Conservation (phyloP, 2,888 invertebrate genomes). For the Lepetodrilus schrolli region DNA sequence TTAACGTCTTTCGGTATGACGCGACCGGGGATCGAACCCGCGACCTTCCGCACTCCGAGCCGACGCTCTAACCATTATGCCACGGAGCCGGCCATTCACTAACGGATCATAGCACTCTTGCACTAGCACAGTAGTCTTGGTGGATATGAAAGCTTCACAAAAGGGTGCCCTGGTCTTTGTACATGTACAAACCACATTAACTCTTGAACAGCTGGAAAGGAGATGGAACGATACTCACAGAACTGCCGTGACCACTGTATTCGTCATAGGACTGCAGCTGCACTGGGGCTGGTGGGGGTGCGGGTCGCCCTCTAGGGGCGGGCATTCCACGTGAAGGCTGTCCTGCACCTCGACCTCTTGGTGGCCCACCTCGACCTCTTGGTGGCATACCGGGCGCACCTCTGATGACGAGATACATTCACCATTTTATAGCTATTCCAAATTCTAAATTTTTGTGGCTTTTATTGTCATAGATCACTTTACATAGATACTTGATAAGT, state of each 20-base stretch:
- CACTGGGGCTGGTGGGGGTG: slow-evolving; percentile 37
- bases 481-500: too few species aligned
- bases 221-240: not conserved
- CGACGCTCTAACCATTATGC: not conserved
- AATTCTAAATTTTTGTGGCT: not conserved
- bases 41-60: not conserved
- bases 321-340: slow-evolving; percentile 44
- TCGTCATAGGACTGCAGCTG: slow-evolving; percentile 38
- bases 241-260: slow-evolving; percentile 34
- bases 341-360: slow-evolving; percentile 31
- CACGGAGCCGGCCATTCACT: not conserved
- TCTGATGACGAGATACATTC: not conserved
- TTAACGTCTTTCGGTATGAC: too few species aligned
- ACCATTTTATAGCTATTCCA: not conserved
- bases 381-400: not conserved
- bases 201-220: too few species aligned
- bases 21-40: too few species aligned
- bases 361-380: not conserved
- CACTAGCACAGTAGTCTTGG: too few species aligned
- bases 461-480: too few species aligned
- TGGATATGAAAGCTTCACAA: too few species aligned
- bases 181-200: too few species aligned
- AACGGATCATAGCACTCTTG: too few species aligned
- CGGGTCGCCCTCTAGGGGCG: slow-evolving; percentile 40
- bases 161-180: too few species aligned